Percentiles rank a stretch among this genome's conserved stretches.
phyloP scores from a whole-genome alignment of 2,797 vertebrate genomes.

The Astyanax mexicanus region DNA sequence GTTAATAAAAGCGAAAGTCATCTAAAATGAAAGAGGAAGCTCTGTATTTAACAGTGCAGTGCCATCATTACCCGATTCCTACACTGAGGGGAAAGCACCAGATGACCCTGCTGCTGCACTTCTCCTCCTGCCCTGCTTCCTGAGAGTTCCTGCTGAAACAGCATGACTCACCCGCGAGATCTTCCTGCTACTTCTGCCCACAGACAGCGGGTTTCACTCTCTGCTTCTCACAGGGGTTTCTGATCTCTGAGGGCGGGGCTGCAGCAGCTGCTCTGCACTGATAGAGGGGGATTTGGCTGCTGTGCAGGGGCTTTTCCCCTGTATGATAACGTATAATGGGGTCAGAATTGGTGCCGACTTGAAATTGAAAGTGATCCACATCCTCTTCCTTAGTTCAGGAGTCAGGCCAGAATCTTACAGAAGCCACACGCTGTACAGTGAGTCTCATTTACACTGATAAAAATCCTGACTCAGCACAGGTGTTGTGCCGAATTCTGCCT shows the following conservation, averaged over 20 bases:
- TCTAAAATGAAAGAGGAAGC: neutral
- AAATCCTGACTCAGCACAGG: neutral
- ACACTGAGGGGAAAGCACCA: neutral
- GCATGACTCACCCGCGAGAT: slow-evolving; percentile 19
- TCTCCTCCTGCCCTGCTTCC: slow-evolving; percentile 16
- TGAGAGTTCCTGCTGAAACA: slow-evolving; percentile 29
- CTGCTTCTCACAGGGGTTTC: neutral
- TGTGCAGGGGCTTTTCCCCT: neutral
- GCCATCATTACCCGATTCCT: neutral
- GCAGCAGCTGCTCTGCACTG: neutral
- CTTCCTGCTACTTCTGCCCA: neutral
- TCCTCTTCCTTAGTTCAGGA: neutral
- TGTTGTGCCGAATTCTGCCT: too few species aligned
- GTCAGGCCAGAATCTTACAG: neutral
- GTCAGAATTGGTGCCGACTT: neutral
- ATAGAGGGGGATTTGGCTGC: neutral
- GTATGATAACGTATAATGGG: neutral
- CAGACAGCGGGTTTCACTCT: neutral
- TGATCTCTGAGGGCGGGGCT: neutral
- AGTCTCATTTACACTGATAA: neutral
- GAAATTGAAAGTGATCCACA: neutral
- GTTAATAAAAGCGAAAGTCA: too few species aligned
- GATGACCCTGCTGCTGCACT: neutral
- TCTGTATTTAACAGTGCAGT: neutral
- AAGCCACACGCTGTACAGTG: neutral